Conservation (phyloP, 2,113 vertebrate species). For the Motacilla tschutschensis region DNA sequence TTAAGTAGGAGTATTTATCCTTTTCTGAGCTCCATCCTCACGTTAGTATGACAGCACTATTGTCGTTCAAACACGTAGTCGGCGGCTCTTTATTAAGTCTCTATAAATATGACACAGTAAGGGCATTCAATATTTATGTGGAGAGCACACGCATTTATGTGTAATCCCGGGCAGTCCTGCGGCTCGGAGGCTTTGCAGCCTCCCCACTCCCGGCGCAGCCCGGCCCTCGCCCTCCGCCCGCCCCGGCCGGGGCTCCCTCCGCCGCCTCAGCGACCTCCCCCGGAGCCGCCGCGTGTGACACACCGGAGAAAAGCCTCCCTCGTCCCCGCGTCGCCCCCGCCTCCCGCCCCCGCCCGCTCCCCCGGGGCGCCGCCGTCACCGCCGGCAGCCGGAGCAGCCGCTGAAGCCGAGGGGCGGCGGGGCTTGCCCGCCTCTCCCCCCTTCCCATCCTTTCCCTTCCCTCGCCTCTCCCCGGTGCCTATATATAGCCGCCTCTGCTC, state of each 20-base stretch:
- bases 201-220: neutral
- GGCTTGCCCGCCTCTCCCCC: slow-evolving; percentile 30
- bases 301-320: slow-evolving; percentile 51
- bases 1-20: neutral
- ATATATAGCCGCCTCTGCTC: slow-evolving; percentile 39
- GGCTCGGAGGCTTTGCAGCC: neutral
- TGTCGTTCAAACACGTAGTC: neutral
- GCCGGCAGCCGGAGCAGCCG: slow-evolving; percentile 55
- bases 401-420: slow-evolving; percentile 43
- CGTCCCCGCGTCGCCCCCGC: slow-evolving; percentile 21
- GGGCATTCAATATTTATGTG: neutral
- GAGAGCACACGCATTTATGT: neutral
- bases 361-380: slow-evolving; percentile 52
- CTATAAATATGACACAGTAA: neutral
- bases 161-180: slow-evolving; percentile 11
- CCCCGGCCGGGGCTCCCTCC: slow-evolving; percentile 14
- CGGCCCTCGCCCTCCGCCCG: neutral
- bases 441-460: neutral
- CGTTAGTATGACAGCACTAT: slow-evolving; percentile 8
- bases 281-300: slow-evolving; percentile 55
- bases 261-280: slow-evolving; percentile 59
- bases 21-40: neutral
- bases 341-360: slow-evolving; percentile 9
- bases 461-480: slow-evolving; percentile 28
- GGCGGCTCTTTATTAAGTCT: neutral